Evolutionary conservation across 2,113 vertebrate species (phyloP), one percentile per base, ranked within the genome.

Genomic region (Ochotona curzoniae): DNA sequence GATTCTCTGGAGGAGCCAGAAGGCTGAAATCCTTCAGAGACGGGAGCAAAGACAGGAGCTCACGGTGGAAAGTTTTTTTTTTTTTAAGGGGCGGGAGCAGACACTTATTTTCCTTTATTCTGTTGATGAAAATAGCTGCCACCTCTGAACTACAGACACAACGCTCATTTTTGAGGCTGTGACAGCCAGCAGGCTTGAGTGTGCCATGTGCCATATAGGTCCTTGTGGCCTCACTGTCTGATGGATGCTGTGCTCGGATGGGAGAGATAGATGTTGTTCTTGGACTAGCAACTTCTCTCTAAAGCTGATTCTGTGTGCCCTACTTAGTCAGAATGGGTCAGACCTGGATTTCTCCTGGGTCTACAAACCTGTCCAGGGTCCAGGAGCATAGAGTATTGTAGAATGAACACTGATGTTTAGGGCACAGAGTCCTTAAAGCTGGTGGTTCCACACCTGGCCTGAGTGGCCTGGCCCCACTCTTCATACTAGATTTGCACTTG

Each of bases 401-500:
- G 60, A n/a, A 57, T 28, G 79, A 38, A n/a, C 2, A 3, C 14
- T 47, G 87, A 18, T 11, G 32, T 88, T 12, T 61, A 66, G 32
- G 75, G 26, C 89, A 73, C 14, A 49, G 49, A 47, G 26, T 4
- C 18, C 44, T 79, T 47, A 76, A 80, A 30, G 32, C 4, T 26
- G 51, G 26, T 23, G 13, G n/a, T 60, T 21, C 21, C 21, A 8
- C 61, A 49, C 35, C 66, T 25, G 17, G 49, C 49, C 54, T 8
- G 12, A 57, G 28, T 20, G 32, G 26, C 44, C 13, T 21, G 30
- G 26, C 78, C 66, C 70, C 3, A 20, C 54, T 57, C 44, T n/a
- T 14, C 28, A 28, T 15, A 13, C 4, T 49, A n/a, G 5, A 7
- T 12, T n/a, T n/a, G 7, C 9, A 15, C 8, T 14, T 10, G 7